These are phyloP conservation scores for Sebastes cheni DNA, from an alignment of 2,797 vertebrate species.

Conservation along the genomic window DNA sequence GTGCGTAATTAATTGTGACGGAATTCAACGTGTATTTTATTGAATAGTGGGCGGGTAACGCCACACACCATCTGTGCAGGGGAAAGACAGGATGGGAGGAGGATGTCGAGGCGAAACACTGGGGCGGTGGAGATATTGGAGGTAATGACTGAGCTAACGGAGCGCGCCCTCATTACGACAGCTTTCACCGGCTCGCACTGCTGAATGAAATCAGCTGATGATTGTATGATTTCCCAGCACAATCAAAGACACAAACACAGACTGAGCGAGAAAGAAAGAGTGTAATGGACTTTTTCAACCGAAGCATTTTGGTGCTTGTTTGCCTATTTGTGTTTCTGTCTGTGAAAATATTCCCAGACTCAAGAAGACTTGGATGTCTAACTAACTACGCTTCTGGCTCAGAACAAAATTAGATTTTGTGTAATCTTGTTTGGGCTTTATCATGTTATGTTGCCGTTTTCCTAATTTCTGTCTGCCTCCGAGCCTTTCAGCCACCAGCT, in stretches of 20 bases:
- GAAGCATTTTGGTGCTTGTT: background rate
- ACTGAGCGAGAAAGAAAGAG: background rate
- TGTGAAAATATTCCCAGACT: background rate
- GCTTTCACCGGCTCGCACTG: conserved; percentile 20
- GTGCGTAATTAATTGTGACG: background rate
- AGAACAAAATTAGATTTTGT: conserved; percentile 28
- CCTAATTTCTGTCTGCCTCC: conserved; percentile 20
- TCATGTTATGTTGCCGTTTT: conserved; percentile 30
- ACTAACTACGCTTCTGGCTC: background rate
- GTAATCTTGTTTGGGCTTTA: conserved; percentile 32
- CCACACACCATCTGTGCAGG: background rate
- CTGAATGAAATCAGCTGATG: conserved; percentile 21
- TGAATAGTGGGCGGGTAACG: background rate
- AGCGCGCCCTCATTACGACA: conserved; percentile 1
- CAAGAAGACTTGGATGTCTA: background rate
- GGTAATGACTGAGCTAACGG: conserved; percentile 26
- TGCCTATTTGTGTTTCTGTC: background rate
- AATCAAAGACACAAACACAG: background rate
- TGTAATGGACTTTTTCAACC: background rate
- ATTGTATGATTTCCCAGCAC: conserved; percentile 26
- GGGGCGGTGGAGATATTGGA: background rate
- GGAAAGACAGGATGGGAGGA: background rate
- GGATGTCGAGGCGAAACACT: background rate
- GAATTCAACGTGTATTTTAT: conserved; percentile 10
- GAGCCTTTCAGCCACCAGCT: conserved; percentile 29